Evolutionary conservation across 2,113 vertebrate genomes (phyloP), one percentile per base, ranked within the genome.

Genomic region (Phylloscopus trochilus): DNA sequence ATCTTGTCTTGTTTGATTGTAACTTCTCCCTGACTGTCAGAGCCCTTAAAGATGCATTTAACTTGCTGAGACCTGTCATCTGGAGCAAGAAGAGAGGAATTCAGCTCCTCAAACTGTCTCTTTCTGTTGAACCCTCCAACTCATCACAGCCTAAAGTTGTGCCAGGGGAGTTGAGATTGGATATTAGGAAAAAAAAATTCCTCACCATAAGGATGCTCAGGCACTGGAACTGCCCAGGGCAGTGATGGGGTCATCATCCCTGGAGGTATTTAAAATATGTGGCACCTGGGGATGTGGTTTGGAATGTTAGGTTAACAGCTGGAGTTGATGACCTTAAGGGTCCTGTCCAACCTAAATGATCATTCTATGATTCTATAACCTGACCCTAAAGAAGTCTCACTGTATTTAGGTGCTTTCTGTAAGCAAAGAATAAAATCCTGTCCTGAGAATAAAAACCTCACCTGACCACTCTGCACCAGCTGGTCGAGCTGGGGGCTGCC

Each of bases 241-340:
- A 26, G 15, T 23, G 11, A 7, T 52, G 17, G 46, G n/a, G 27
- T 74, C 37, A 3, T 22, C 28, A n/a, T 19, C 13, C 43, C 41
- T 76, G 67, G 14, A 37, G 22, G 3, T 3, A 4, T 63, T 63
- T 11, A 53, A 44, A 52, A 86, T 21, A 10, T 7, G 4, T 63
- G 35, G 24, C 2, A 7, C n/a, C n/a, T 26, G 21, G 39, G 31
- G 20, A 37, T 1, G 0, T 30, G 16, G 21, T 41, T 62, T 23
- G 74, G 39, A 66, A 16, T 24, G 47, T 4, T 44, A 6, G 52
- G 30, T 56, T 39, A 49, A 17, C 0, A 0, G 19, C 13, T 52
- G 41, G 15, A 44, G 16, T 24, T 4, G 0, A 27, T 68, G 37
- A 31, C 31, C 39, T 60, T 44, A 68, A 44, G 47, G 63, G 41